Percentiles rank a stretch among this genome's conserved stretches.
Evolutionary conservation across 2,797 vertebrate genomes (phyloP).

Genomic region (Allobates femoralis): DNA sequence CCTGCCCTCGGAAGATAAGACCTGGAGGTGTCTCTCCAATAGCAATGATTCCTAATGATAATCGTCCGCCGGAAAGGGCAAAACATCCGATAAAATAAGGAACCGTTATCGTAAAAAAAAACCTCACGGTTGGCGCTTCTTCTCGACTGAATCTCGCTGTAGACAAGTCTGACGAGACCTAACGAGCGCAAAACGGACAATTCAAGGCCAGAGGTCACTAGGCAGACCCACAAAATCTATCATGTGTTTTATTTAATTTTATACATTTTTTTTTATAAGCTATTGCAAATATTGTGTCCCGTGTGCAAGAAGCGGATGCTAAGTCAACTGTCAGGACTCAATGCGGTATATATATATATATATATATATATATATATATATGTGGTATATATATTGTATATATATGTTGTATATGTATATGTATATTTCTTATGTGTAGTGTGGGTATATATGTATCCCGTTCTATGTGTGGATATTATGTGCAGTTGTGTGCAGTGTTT

Average conservation of each 20-base stretch:
- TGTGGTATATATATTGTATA: too few relatives aligned
- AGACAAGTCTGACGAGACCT: not conserved
- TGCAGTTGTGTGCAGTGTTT: too few relatives aligned
- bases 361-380: too few relatives aligned
- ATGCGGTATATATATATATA: too few relatives aligned
- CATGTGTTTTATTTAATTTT: not conserved
- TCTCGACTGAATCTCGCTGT: not conserved
- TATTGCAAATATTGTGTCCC: not conserved
- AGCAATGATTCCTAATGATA: not conserved
- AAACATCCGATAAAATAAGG: not conserved
- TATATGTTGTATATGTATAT: too few relatives aligned
- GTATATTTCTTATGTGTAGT: too few relatives aligned
- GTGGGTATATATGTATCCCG: too few relatives aligned
- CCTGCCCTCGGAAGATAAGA: not conserved
- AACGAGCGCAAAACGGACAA: not conserved
- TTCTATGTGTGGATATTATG: too few relatives aligned
- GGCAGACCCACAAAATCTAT: not conserved
- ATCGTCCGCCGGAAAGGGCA: not conserved
- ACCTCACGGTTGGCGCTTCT: not conserved
- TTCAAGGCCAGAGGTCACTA: not conserved
- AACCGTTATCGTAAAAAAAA: not conserved
- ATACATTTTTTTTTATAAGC: not conserved
- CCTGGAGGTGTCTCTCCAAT: not conserved
- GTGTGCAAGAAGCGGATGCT: too few relatives aligned
- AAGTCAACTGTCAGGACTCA: too few relatives aligned